phyloP scores from a whole-genome alignment of 1,140 invertebrate genomes.

The Cecropterus lyciades region DNA sequence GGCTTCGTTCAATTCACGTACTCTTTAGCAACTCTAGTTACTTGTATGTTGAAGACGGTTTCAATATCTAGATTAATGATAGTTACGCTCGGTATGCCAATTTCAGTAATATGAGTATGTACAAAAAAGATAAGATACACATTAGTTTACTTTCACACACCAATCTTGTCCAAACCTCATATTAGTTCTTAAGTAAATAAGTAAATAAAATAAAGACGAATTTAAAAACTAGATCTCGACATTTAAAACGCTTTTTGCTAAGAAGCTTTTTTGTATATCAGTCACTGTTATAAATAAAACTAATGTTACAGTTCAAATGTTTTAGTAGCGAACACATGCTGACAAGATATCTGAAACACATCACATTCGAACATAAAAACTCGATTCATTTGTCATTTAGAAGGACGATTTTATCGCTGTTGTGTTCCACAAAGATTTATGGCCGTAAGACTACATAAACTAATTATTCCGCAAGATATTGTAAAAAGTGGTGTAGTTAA shows the following conservation, averaged over 20 bases:
- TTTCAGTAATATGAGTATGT: background rate
- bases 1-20: conserved; percentile 19
- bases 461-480: conserved; percentile 32
- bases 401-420: conserved; percentile 36
- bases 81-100: background rate
- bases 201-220: too few relatives aligned
- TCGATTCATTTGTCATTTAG: conserved; percentile 37
- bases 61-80: conserved; percentile 24
- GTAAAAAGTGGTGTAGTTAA: conserved; percentile 18
- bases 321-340: conserved; percentile 26
- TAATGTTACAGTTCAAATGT: conserved; percentile 21
- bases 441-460: conserved; percentile 20
- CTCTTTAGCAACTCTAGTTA: conserved; percentile 9
- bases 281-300: conserved; percentile 19
- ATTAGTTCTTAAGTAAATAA: too few relatives aligned
- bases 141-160: background rate
- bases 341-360: conserved; percentile 35
- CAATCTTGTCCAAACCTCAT: background rate
- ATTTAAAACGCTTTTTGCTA: background rate
- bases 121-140: too few relatives aligned
- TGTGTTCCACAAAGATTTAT: conserved; percentile 34
- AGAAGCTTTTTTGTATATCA: background rate
- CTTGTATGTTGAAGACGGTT: conserved; percentile 7
- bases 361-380: conserved; percentile 35
- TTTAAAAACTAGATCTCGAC: background rate